Base-by-base conservation (phyloP, 2,797 vertebrate genomes). In the Thunnus albacares region DNA sequence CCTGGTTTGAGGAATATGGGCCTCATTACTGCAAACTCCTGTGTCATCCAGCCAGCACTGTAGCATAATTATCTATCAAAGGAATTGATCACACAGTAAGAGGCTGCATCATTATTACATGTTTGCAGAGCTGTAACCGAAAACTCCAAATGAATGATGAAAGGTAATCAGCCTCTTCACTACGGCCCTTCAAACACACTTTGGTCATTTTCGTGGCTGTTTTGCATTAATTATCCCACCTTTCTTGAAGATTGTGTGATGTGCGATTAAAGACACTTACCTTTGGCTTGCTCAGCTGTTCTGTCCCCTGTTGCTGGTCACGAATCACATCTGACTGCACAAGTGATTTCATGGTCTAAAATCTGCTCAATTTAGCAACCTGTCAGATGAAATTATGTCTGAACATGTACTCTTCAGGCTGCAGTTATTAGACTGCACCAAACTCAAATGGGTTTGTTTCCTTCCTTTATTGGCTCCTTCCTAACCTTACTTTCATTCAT, bases 101-200 rank as follows among this genome's bases (percentile, higher is more conserved):
- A 20, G 76, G 68, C 55, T 75, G 56, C 78, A 61, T 80, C 79
- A 83, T 85, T 71, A 79, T 84, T 41, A 55, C 59, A 71, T 66
- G 77, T 85, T 86, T 62, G 75, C 52, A 77, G 77, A 77, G 82
- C 81, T 63, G n/a, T 30, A 81, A 76, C 69, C 59, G 80, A 75
- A 51, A 75, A 62, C 71, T 70, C 56, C 28, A 82, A 73, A 87
- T 87, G 83, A 91, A 71, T 35, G 65, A 90, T 89, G 74, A 79
- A 85, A 71, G 35, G 14, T 82, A 93, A 91, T 94, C 84, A 81
- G 58, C 72, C 43, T 81, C 73, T 69, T 81, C 58, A 57, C 20
- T 41, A 26, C 15, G 61, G 38, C 49, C 20, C 43, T 51, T 51
- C 7, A 51, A 49, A 51, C 47, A 20, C 18, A 51, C 7, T 20